Evolutionary conservation across 2,888 invertebrate genomes (phyloP), one percentile per base, ranked within the genome.

Genomic region (Helobdella robusta): DNA sequence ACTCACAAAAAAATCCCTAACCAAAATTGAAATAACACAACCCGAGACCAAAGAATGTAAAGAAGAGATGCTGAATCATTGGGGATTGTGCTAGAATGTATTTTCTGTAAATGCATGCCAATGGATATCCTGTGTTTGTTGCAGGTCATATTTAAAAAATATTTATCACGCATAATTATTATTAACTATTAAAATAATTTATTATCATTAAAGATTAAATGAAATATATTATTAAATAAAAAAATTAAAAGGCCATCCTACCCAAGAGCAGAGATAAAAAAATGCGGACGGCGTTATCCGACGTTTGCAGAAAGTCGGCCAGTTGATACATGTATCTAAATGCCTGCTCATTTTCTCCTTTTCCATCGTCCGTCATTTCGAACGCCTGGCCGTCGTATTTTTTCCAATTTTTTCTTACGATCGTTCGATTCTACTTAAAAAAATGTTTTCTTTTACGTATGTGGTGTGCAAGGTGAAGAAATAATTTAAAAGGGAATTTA

Each of bases 21-120:
- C 92, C 91, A 82, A 89, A 93, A 78, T 93, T 93, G 79, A 87
- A 91, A 72, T 85, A 85, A 59, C 89, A 89, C 70, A 93, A 81
- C 1, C 83, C 80, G 4, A 90, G 75, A 18, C 93, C 92, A 68
- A 84, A 83, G 0, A 82, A 28, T 6, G 86, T 83, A 76, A 91
- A 89, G 79, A 83, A 91, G 11, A 86, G 61, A 76, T 92, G 88
- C 76, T 90, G 87, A 36, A 83, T 60, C 25, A 76, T 73, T 20
- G 84, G 81, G 48, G 79, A 75, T 72, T 83, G 82, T 20, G 83
- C 83, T 73, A 84, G 84, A 1, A 88, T 70, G 59, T 79, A 78
- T 65, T 82, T 79, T 60, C 86, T 83, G 75, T 89, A 85, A 60
- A 87, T 69, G 25, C 85, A 76, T 6, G 86, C 87, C 67, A 89